Percentiles rank a stretch among this genome's conserved stretches.
phyloP scores from a whole-genome alignment of 1,140 invertebrate genomes.

The Plutomurus gul region DNA sequence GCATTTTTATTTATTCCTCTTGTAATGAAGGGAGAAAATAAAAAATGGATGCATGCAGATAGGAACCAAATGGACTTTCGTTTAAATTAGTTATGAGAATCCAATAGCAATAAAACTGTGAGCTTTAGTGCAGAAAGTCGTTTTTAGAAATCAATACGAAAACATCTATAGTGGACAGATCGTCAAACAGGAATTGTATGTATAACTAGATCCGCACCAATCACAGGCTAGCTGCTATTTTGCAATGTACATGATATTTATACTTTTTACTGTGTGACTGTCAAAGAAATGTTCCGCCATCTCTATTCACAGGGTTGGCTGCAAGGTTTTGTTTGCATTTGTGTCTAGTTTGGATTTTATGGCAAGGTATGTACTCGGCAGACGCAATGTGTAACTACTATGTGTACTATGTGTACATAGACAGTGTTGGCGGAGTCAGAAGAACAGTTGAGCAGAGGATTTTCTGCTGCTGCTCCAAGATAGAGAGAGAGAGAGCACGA shows the following conservation, averaged over 20 bases:
- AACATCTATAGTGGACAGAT: neutral
- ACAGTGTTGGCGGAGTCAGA: too few species aligned
- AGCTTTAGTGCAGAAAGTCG: neutral
- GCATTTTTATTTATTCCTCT: too few species aligned
- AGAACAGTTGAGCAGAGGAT: too few species aligned
- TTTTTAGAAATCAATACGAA: neutral
- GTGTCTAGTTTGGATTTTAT: conserved; percentile 18
- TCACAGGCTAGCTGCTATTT: neutral
- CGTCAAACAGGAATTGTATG: neutral
- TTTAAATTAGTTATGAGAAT: neutral
- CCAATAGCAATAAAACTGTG: neutral
- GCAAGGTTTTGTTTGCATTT: neutral
- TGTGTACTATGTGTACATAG: too few species aligned
- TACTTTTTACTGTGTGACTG: conserved; percentile 13
- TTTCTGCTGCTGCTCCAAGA: neutral
- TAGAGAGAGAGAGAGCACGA: conserved; percentile 1
- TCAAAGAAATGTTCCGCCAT: neutral
- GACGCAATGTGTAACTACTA: neutral
- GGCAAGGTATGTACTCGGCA: neutral
- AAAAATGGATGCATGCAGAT: neutral
- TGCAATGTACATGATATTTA: neutral
- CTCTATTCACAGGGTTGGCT: neutral
- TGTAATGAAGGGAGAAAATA: too few species aligned
- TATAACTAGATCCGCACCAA: neutral
- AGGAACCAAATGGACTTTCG: neutral